Evolutionary conservation across 2,888 invertebrate species (phyloP), one percentile per base, ranked within the genome.

Genomic region (Autographa pulchrina): DNA sequence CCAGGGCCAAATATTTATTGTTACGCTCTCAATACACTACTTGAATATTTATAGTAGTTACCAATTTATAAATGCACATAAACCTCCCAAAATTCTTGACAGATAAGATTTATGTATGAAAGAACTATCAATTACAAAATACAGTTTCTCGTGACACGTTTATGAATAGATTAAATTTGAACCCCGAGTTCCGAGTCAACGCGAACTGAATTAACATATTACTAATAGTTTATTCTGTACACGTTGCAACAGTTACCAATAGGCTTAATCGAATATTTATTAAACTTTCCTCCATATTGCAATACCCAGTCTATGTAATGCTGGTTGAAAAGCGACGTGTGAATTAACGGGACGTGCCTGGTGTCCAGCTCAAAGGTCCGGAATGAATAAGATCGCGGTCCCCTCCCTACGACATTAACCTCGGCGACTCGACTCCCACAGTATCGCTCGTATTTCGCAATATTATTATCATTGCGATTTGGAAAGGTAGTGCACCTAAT

Each of bases 381-480:
- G 35, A 54, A 38, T 76, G 68, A 76, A 73, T 83, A 65, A 75
- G 74, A 65, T 70, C 43, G 13, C 68, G 18, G 54, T 56, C 73
- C 62, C 62, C 70, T 61, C 74, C 75, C 72, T 41, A 20, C 75
- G 84, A 82, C 80, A 83, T 84, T 82, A 82, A 78, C 82, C 82
- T 81, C 77, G 62, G 65, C 74, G 62, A 64, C 61, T 76, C 54
- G 74, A 90, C 91, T 86, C 85, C 86, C 84, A 83, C 83, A 82
- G 80, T 76, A 80, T 77, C 65, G 77, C 66, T 78, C 83, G 75
- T 81, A 87, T 94, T 93, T 93, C 91, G 91, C 90, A 94, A 94
- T 84, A 80, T 84, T 89, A 93, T 92, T 92, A 93, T 89, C 91
- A 92, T 91, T 90, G 89, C 90, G 78, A 89, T 91, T 92, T 93